These are phyloP conservation scores for Solenopsis fugax DNA, from an alignment of 1,140 invertebrate species.

Conservation along the genomic window DNA sequence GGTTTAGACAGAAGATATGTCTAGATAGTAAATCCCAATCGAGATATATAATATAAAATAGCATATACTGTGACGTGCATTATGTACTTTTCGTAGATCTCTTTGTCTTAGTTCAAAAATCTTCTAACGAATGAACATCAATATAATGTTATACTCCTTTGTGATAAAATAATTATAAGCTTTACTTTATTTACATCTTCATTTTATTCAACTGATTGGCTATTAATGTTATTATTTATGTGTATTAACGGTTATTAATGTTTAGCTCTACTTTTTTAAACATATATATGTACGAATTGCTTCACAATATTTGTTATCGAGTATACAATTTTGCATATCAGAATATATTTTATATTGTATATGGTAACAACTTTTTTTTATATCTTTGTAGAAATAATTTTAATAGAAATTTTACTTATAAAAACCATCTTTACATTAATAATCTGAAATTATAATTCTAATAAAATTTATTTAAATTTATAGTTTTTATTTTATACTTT, in stretches of 20 bases:
- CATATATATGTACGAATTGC: not conserved
- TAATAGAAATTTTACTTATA: constrained; percentile 6
- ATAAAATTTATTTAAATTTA: constrained; percentile 16
- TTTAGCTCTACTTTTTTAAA: not conserved
- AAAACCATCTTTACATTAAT: not conserved
- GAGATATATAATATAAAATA: constrained; percentile 44
- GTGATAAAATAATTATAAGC: not conserved
- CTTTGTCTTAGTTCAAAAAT: constrained; percentile 11
- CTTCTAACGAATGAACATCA: not conserved
- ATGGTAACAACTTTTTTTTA: not conserved
- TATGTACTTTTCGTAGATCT: constrained; percentile 20
- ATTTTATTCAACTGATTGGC: not conserved
- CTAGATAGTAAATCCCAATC: not conserved
- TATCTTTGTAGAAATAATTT: not conserved
- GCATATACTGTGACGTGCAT: constrained; percentile 5
- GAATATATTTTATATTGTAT: not conserved
- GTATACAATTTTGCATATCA: not conserved
- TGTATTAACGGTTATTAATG: not conserved
- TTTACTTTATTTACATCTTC: no score
- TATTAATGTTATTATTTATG: no score
- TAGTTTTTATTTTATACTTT: not conserved
- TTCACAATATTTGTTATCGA: not conserved
- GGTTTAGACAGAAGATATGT: constrained; percentile 8
- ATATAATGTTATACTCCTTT: not conserved
- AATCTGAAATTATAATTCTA: not conserved